Percentiles rank a stretch among this genome's conserved stretches.
phyloP scores from a whole-genome alignment of 2,888 invertebrate species.

The Tetranychus piercei region DNA sequence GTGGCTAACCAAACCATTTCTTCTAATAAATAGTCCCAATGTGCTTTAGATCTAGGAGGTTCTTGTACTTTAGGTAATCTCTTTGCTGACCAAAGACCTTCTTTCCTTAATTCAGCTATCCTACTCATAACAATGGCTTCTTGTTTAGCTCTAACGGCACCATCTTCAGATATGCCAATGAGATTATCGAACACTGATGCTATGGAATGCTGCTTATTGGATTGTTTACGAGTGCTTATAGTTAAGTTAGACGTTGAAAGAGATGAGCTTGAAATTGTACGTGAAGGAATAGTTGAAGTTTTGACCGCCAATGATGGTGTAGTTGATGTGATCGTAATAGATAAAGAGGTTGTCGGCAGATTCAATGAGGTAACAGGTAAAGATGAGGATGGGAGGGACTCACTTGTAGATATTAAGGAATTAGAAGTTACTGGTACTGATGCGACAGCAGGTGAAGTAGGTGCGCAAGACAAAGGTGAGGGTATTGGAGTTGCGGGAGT shows the following conservation, averaged over 20 bases:
- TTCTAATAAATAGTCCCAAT: constrained; percentile 95
- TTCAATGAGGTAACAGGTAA: background rate
- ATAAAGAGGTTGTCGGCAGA: background rate
- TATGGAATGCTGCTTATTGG: constrained; percentile 28
- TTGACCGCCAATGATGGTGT: background rate
- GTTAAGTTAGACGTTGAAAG: constrained; percentile 8
- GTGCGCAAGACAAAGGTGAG: no score
- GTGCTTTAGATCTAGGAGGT: constrained; percentile 70
- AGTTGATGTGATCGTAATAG: background rate
- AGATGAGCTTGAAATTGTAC: constrained; percentile 29
- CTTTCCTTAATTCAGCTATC: constrained; percentile 72
- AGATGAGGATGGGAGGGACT: background rate
- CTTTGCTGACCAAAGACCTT: constrained; percentile 83
- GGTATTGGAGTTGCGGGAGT: no score
- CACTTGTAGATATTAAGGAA: background rate
- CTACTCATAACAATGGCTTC: constrained; percentile 86
- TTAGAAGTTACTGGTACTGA: background rate
- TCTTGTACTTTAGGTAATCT: constrained; percentile 78
- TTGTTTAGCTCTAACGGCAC: constrained; percentile 67
- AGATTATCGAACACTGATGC: constrained; percentile 33
- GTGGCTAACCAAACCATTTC: constrained; percentile 97
- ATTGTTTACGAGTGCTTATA: background rate
- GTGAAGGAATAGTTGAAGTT: constrained; percentile 10
- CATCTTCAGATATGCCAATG: constrained; percentile 46
- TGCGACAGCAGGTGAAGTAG: background rate